phyloP scores from a whole-genome alignment of 2,113 vertebrate genomes.

The Salvelinus sp. region DNA sequence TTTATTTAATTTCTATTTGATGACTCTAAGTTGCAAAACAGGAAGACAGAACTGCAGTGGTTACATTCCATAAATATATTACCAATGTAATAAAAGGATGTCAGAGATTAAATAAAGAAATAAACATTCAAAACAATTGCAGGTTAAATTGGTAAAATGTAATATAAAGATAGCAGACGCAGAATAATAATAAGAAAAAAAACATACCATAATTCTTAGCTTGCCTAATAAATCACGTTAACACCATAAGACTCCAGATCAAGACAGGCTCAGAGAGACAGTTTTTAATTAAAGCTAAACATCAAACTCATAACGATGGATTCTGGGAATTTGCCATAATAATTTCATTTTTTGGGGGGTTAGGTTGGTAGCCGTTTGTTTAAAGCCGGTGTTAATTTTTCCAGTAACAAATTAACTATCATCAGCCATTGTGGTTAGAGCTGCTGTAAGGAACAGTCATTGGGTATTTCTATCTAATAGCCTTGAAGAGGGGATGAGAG shows the following conservation, averaged over 20 bases:
- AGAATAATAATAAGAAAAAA: background rate
- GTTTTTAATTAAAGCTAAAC: slow-evolving; percentile 79
- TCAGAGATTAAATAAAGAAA: background rate
- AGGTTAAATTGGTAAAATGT: slow-evolving; percentile 41
- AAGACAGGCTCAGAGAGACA: slow-evolving; percentile 61
- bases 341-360: slow-evolving; percentile 47
- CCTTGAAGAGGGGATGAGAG: background rate
- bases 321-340: slow-evolving; percentile 70
- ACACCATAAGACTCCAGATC: slow-evolving; percentile 56
- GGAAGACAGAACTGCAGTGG: background rate
- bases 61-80: background rate
- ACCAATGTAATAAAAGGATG: background rate
- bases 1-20: background rate
- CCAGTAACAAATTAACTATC: background rate
- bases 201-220: slow-evolving; percentile 39
- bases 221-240: slow-evolving; percentile 70
- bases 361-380: slow-evolving; percentile 1
- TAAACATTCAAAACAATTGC: slow-evolving; percentile 12
- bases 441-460: background rate
- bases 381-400: slow-evolving; percentile 10
- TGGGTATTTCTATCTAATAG: background rate
- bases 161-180: slow-evolving; percentile 37
- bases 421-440: background rate
- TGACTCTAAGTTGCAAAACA: background rate
- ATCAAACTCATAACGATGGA: slow-evolving; percentile 63